phyloP scores from a whole-genome alignment of 2,113 vertebrate genomes.

The Scomber japonicus region DNA sequence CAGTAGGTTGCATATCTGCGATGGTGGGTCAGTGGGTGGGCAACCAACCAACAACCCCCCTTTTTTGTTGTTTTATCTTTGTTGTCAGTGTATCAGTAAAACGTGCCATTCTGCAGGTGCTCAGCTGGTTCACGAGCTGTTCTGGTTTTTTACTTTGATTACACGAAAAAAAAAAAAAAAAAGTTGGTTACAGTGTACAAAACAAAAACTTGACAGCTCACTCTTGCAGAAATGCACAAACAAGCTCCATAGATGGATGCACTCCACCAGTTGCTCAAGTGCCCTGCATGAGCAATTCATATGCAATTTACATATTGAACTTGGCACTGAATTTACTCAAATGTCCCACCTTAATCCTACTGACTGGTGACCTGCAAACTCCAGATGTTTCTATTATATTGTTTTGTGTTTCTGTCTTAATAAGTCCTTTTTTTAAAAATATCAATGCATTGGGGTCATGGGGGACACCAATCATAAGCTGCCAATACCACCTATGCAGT shows the following conservation, averaged over 20 bases:
- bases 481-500: too few relatives aligned
- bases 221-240: background rate
- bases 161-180: background rate
- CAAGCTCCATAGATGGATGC: background rate
- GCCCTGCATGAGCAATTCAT: too few relatives aligned
- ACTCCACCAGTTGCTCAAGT: too few relatives aligned
- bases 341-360: too few relatives aligned
- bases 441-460: too few relatives aligned
- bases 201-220: background rate
- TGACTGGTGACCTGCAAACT: too few relatives aligned
- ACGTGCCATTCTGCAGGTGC: slow-evolving; percentile 34
- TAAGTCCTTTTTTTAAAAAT: too few relatives aligned
- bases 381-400: too few relatives aligned
- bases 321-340: too few relatives aligned
- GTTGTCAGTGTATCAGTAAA: slow-evolving; percentile 26
- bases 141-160: slow-evolving; percentile 39
- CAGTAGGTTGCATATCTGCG: slow-evolving; percentile 40
- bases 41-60: background rate
- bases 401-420: too few relatives aligned
- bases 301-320: too few relatives aligned
- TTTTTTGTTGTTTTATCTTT: slow-evolving; percentile 14
- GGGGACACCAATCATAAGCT: too few relatives aligned
- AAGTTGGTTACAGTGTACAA: slow-evolving; percentile 5
- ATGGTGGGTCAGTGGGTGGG: slow-evolving; percentile 62
- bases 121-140: slow-evolving; percentile 4